These are phyloP conservation scores for Ceryle rudis DNA, from an alignment of 2,797 vertebrate genomes.

Conservation along the genomic window DNA sequence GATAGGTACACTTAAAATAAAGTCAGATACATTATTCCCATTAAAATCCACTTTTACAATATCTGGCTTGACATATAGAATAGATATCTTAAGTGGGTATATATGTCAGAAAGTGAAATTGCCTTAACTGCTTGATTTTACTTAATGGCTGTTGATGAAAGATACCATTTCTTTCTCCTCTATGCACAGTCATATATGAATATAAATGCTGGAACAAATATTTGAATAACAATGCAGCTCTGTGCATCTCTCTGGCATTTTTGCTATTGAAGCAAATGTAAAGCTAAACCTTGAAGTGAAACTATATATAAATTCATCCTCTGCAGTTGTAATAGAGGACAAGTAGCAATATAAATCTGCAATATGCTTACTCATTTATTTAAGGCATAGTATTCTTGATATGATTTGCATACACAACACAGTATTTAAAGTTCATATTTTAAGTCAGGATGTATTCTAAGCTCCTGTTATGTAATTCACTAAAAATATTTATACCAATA, in stretches of 20 bases:
- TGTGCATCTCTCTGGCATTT: background rate
- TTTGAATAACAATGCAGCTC: slow-evolving; percentile 16
- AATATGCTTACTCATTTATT: background rate
- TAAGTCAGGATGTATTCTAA: background rate
- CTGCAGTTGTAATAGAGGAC: background rate
- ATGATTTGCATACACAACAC: background rate
- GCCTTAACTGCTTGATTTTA: slow-evolving; percentile 47
- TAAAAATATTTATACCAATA: slow-evolving; percentile 51
- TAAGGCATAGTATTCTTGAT: background rate
- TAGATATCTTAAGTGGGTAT: slow-evolving; percentile 25
- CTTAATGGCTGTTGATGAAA: slow-evolving; percentile 62
- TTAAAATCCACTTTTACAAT: slow-evolving; percentile 49
- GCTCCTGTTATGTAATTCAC: slow-evolving; percentile 19
- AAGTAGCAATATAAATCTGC: background rate
- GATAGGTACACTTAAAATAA: background rate
- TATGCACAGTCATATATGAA: slow-evolving; percentile 13
- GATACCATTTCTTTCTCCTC: slow-evolving; percentile 26
- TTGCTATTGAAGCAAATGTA: background rate
- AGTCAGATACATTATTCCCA: background rate
- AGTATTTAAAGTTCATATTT: background rate
- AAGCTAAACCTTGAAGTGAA: background rate
- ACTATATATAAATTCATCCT: background rate
- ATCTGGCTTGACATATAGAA: slow-evolving; percentile 17
- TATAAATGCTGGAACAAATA: slow-evolving; percentile 51
- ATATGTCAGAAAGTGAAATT: slow-evolving; percentile 51